Evolutionary conservation across 92 coral and sea anemone genomes (phyloP).

Genomic region (Palythoa heliodiscus): DNA sequence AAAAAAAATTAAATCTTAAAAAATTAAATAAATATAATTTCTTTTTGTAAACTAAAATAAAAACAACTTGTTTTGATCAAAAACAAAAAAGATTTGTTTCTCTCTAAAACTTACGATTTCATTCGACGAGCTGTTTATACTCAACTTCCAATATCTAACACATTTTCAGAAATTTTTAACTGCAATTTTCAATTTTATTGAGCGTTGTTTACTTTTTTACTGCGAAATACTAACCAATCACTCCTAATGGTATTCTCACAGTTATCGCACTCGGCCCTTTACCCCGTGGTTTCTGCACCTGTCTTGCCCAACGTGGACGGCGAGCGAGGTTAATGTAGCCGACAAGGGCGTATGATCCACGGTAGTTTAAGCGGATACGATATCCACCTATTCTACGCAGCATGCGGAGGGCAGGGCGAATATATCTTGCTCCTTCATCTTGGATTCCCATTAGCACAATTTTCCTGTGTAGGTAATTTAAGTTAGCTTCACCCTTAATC

Average conservation of each 20-base stretch:
- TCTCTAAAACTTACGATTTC: background rate
- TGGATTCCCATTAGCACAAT: conserved; percentile 33
- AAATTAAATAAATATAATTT: too few species aligned
- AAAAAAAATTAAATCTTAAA: too few species aligned
- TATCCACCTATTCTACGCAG: conserved; percentile 31
- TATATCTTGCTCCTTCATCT: conserved; percentile 15
- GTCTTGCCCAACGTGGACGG: conserved; percentile 32
- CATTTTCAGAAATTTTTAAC: background rate
- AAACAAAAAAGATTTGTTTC: too few species aligned
- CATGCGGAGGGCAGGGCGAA: conserved; percentile 10
- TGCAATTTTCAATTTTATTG: too few species aligned
- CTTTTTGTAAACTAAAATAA: too few species aligned
- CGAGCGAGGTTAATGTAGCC: conserved; percentile 29
- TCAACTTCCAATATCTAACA: background rate
- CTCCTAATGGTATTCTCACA: conserved; percentile 35
- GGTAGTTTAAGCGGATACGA: conserved; percentile 24
- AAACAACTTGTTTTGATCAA: too few species aligned
- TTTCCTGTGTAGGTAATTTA: background rate
- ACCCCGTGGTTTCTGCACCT: background rate
- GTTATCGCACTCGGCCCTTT: conserved; percentile 19
- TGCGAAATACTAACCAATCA: conserved; percentile 23
- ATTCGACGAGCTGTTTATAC: background rate
- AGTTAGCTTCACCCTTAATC: background rate
- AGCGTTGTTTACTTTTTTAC: too few species aligned
- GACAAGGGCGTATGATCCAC: conserved; percentile 12